phyloP scores from a whole-genome alignment of 2,888 invertebrate species.

The Brenthis ino region DNA sequence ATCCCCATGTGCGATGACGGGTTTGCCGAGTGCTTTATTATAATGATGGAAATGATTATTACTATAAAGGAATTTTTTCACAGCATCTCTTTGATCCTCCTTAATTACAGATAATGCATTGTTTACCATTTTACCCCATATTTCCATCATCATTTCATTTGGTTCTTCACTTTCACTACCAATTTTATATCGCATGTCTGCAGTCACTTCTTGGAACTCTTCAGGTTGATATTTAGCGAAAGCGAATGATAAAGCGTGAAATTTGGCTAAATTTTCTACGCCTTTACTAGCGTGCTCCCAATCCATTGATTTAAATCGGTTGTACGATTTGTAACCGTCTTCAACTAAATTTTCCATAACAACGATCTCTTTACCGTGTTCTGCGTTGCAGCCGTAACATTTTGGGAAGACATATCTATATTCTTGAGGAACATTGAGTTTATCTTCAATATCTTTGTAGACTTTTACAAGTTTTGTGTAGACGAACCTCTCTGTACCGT shows the following conservation, averaged over 20 bases:
- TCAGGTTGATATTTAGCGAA: slow-evolving; percentile 50
- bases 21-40: slow-evolving; percentile 40
- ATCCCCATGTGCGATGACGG: slow-evolving; percentile 57
- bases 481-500: slow-evolving; percentile 51
- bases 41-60: slow-evolving; percentile 35
- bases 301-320: slow-evolving; percentile 55
- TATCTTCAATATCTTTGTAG: slow-evolving; percentile 50
- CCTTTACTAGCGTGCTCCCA: slow-evolving; percentile 58
- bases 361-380: slow-evolving; percentile 52
- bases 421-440: slow-evolving; percentile 47
- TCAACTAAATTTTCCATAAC: slow-evolving; percentile 59
- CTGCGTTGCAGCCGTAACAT: slow-evolving; percentile 51
- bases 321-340: slow-evolving; percentile 52
- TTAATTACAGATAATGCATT: slow-evolving; percentile 41
- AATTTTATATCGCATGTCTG: slow-evolving; percentile 40
- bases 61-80: slow-evolving; percentile 42
- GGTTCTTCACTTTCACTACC: slow-evolving; percentile 5
- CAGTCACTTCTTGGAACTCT: slow-evolving; percentile 48
- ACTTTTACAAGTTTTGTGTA: slow-evolving; percentile 51
- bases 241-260: slow-evolving; percentile 67
- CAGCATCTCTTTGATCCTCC: slow-evolving; percentile 48
- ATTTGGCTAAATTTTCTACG: slow-evolving; percentile 57
- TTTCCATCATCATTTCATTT: slow-evolving; percentile 26
- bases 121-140: slow-evolving; percentile 38
- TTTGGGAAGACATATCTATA: slow-evolving; percentile 51